Conservation (phyloP, 2,113 vertebrate species). For the Lagenorhynchus albirostris region DNA sequence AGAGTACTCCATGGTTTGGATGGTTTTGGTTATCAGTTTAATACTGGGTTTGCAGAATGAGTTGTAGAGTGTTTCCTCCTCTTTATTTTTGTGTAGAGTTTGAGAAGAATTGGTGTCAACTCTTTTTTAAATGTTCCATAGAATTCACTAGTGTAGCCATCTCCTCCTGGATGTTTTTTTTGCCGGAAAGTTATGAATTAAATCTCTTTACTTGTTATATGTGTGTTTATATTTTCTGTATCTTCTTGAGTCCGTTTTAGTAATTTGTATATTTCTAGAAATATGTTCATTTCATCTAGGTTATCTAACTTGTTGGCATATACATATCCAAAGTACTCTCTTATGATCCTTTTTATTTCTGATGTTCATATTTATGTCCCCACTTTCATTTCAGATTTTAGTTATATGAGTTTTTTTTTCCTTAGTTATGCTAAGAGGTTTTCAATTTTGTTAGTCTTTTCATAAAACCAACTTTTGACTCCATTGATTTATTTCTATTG, state of each 20-base stretch:
- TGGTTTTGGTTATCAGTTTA: background rate
- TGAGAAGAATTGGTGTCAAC: background rate
- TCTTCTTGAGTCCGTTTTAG: background rate
- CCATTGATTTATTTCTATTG: background rate
- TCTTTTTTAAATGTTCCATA: background rate
- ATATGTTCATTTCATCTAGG: background rate
- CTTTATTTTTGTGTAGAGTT: background rate
- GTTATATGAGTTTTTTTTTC: background rate
- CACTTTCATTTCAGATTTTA: background rate
- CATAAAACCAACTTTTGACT: background rate
- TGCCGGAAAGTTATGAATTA: background rate
- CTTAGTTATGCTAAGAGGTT: background rate
- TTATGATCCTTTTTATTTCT: background rate
- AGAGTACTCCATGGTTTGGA: background rate
- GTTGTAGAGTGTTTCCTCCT: background rate
- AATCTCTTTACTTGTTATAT: background rate
- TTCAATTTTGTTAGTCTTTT: background rate
- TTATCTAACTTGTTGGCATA: background rate
- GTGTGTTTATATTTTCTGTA: background rate
- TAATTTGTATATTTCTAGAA: background rate
- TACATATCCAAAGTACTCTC: background rate
- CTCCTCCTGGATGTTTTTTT: background rate
- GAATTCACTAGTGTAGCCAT: background rate
- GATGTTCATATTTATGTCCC: background rate
- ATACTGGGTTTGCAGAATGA: background rate